Conservation (phyloP, 1,140 invertebrate genomes). For the Microplitis demolitor region DNA sequence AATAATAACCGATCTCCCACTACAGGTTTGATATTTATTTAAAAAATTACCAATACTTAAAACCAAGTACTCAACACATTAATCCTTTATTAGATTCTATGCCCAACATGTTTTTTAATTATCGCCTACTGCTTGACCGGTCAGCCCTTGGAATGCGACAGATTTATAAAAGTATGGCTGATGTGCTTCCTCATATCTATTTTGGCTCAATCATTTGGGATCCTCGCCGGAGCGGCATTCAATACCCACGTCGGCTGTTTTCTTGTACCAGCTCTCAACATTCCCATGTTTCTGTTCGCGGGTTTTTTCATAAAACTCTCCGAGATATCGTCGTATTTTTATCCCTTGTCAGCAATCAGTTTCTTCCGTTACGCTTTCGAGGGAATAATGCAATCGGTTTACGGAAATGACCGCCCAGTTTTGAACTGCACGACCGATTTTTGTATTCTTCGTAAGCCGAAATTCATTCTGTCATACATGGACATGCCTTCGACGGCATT, state of each 20-base stretch:
- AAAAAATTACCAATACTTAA: background rate
- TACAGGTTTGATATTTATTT: slow-evolving; percentile 69
- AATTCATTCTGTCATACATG: slow-evolving; percentile 42
- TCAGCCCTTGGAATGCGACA: slow-evolving; percentile 71
- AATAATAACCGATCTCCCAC: slow-evolving; percentile 83
- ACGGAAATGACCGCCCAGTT: slow-evolving; percentile 68
- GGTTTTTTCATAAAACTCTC: slow-evolving; percentile 84
- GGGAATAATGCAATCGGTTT: slow-evolving; percentile 75
- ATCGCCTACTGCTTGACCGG: slow-evolving; percentile 83
- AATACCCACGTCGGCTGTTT: slow-evolving; percentile 77
- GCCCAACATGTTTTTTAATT: slow-evolving; percentile 74
- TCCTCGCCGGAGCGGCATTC: slow-evolving; percentile 75
- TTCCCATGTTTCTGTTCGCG: slow-evolving; percentile 83
- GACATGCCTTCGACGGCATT: slow-evolving; percentile 50
- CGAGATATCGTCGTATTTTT: slow-evolving; percentile 75
- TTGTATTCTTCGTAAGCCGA: slow-evolving; percentile 40
- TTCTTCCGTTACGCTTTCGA: slow-evolving; percentile 83
- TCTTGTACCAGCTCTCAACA: slow-evolving; percentile 78
- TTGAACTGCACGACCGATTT: slow-evolving; percentile 61
- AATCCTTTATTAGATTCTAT: slow-evolving; percentile 65
- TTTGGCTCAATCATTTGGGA: slow-evolving; percentile 78
- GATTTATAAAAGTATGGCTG: slow-evolving; percentile 73
- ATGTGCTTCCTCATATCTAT: slow-evolving; percentile 75
- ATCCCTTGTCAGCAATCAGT: slow-evolving; percentile 73
- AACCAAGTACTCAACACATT: slow-evolving; percentile 19